Conservation (phyloP, 2,888 invertebrate species). For the Amblyteles armatorius region DNA sequence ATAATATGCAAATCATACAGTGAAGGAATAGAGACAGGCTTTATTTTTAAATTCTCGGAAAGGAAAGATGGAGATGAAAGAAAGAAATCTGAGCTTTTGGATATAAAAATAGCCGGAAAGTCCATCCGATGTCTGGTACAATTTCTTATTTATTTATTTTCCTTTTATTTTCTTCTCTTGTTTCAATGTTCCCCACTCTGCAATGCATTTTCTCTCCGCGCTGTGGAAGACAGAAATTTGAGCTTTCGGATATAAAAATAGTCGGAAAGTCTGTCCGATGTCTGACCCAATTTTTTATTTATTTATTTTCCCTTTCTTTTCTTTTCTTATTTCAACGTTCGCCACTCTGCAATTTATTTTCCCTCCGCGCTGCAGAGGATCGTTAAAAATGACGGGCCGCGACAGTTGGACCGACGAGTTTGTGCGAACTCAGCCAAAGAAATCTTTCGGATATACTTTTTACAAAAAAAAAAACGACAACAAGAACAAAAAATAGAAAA, state of each 20-base stretch:
- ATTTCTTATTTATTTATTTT: background rate
- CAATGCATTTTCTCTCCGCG: background rate
- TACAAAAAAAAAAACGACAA: no score
- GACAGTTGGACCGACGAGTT: constrained; percentile 41
- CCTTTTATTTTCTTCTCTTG: background rate
- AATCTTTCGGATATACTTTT: constrained; percentile 1
- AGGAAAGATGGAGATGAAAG: background rate
- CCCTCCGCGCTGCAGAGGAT: constrained; percentile 10
- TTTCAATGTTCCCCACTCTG: background rate
- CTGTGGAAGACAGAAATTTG: background rate
- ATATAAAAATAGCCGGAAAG: background rate
- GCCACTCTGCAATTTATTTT: constrained; percentile 15
- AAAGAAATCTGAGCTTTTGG: background rate
- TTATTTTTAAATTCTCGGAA: background rate
- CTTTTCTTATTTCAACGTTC: background rate
- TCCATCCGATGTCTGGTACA: constrained; percentile 3
- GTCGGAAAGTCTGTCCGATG: background rate
- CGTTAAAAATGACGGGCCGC: constrained; percentile 52
- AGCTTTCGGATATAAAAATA: background rate
- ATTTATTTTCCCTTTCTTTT: background rate
- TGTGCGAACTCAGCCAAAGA: constrained; percentile 27
- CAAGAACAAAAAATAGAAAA: background rate
- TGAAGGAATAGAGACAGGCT: background rate
- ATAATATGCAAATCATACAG: background rate
- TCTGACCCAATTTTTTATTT: constrained; percentile 4